Conservation (phyloP, 2,888 invertebrate species). For the Poecilus cupreus region DNA sequence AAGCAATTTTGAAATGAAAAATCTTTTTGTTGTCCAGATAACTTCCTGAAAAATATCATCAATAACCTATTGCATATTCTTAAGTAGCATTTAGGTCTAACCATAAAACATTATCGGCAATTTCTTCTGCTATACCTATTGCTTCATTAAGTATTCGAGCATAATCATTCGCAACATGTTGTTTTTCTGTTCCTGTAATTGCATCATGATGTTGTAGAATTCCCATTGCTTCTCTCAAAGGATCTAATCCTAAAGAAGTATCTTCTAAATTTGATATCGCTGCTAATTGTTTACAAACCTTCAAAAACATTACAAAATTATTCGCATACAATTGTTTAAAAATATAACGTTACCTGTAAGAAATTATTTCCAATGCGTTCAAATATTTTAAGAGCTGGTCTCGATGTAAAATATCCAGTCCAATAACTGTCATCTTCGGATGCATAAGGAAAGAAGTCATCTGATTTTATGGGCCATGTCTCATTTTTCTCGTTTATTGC, state of each 20-base stretch:
- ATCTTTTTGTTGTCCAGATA: neutral
- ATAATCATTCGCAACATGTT: constrained; percentile 93
- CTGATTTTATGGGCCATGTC: constrained; percentile 73
- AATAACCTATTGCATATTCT: neutral
- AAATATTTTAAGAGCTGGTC: constrained; percentile 76
- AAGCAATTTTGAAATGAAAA: neutral
- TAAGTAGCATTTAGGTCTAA: constrained; percentile 66
- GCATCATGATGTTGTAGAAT: constrained; percentile 96
- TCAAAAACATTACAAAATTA: constrained; percentile 60
- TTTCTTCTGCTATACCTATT: constrained; percentile 75
- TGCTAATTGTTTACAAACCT: constrained; percentile 86
- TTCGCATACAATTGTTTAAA: too few relatives aligned
- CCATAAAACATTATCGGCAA: constrained; percentile 77
- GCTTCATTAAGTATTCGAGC: constrained; percentile 83
- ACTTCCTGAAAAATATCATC: neutral
- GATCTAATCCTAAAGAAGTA: constrained; percentile 74
- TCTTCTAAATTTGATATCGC: constrained; percentile 76
- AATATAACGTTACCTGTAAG: constrained; percentile 76
- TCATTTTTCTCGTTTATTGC: constrained; percentile 75
- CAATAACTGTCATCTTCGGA: constrained; percentile 80
- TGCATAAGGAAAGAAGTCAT: constrained; percentile 82
- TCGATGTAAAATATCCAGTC: constrained; percentile 82
- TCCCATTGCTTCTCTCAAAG: constrained; percentile 84
- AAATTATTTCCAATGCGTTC: constrained; percentile 74
- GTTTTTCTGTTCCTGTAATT: constrained; percentile 90